Evolutionary conservation across 1,140 invertebrate species (phyloP), one percentile per base, ranked within the genome.

Genomic region (Sesamia nonagrioides): DNA sequence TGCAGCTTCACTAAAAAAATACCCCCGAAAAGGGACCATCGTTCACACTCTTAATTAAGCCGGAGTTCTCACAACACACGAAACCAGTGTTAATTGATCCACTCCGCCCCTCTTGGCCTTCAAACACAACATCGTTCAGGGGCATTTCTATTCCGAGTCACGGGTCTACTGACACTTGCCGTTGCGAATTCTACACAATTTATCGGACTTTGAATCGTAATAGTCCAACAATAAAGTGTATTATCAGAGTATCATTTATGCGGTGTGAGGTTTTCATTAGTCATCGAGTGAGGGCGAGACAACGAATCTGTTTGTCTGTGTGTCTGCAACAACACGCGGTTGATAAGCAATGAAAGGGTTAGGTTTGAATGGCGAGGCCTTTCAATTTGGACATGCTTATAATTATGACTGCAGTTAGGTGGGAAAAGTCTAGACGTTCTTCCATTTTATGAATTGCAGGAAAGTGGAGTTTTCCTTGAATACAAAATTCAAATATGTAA

Each of bases 31-130:
- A 84, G 85, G 78, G 82, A 87, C 88, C 89, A 90, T 94, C 90
- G 88, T 91, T 91, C 89, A 87, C 88, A 90, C 91, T 92, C 90
- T 92, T 92, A 92, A 93, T 92, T 94, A 92, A 91, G 78, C 83
- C 89, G 83, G 85, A 72, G 85, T 86, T 86, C 82, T 80, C 79
- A 82, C 77, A 81, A 84, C 89, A 91, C 90, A 88, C 86, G 87
- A 87, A 92, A 86, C 89, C 90, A 90, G 35, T 66, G 58, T 85
- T 82, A 78, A 48, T 61, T 80, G 88, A 86, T 60, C 86, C 17
- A n/a, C 60, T 60, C 60, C n/a, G 21, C 66, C 8, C 45, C 18
- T 37, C 3, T 8, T 13, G 21, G n/a, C 13, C 48, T 52, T 52
- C 33, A 37, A 35, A 68, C 35, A 18, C 11, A 5, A 37, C 48